A percentile compares a stretch with the other conserved stretches of the same genome.
Evolutionary conservation across 2,797 vertebrate species (phyloP).

Genomic region (Anomalospiza imberbis): DNA sequence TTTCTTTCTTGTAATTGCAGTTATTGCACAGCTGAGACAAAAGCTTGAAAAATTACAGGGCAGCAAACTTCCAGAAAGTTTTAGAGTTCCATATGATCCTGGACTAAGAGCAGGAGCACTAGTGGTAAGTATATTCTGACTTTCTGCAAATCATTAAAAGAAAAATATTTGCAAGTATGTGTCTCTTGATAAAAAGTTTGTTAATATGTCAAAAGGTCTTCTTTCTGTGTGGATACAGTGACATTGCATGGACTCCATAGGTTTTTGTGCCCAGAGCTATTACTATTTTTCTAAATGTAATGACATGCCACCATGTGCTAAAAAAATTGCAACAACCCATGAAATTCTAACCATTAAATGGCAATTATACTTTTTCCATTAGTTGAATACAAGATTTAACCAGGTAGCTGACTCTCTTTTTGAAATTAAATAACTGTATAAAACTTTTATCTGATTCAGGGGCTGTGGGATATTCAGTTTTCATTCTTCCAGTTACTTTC

Average conservation of each 20-base stretch:
- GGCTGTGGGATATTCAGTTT: not conserved
- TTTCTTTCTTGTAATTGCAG: conserved; percentile 72
- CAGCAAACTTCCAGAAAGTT: conserved; percentile 87
- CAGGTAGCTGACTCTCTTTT: not conserved
- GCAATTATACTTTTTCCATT: not conserved
- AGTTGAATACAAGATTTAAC: not conserved
- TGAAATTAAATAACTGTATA: not conserved
- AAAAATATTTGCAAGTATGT: not conserved
- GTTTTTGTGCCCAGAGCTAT: not conserved
- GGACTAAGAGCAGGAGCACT: conserved; percentile 90
- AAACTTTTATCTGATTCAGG: not conserved
- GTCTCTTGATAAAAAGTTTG: not conserved
- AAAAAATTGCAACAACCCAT: not conserved
- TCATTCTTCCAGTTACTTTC: not conserved
- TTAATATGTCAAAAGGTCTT: not conserved
- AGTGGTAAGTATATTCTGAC: conserved; percentile 77
- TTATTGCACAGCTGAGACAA: conserved; percentile 90
- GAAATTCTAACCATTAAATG: not conserved
- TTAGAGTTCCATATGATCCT: conserved; percentile 94
- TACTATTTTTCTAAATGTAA: not conserved
- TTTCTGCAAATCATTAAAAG: not conserved
- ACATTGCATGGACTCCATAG: not conserved
- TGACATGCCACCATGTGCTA: not conserved
- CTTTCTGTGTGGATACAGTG: not conserved
- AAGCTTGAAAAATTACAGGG: conserved; percentile 91